Conservation (phyloP, 2,797 vertebrate genomes). For the Hemibagrus guttatus region DNA sequence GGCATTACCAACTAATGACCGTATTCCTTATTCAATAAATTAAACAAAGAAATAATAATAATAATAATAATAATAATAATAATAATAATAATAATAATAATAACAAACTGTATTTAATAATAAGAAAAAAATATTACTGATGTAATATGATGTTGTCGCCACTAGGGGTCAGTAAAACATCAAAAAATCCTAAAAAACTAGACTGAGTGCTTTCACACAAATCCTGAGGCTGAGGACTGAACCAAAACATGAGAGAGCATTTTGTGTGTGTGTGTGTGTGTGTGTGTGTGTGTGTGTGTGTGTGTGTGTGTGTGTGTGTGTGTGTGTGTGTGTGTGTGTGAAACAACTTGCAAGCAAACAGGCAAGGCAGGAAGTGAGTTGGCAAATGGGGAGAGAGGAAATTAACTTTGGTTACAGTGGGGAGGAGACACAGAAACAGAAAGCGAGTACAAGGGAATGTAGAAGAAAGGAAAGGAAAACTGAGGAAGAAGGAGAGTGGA, state of each 20-base stretch:
- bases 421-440: conserved; percentile 21
- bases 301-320: conserved; percentile 25
- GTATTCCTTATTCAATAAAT: not conserved
- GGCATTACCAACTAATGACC: not conserved
- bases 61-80: not conserved
- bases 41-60: not conserved
- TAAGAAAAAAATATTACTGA: not conserved
- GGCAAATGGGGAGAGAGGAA: conserved; percentile 53
- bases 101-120: not conserved
- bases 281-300: not conserved
- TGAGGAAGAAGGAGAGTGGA: not conserved
- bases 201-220: not conserved
- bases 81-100: not conserved
- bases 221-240: not conserved
- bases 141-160: conserved; percentile 49
- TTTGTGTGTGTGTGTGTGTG: too few relatives aligned
- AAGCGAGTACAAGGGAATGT: conserved; percentile 38
- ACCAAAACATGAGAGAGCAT: not conserved
- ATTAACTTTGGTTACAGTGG: conserved; percentile 49
- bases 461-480: conserved; percentile 9
- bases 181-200: conserved; percentile 13
- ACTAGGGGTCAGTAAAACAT: conserved; percentile 60
- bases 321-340: conserved; percentile 30
- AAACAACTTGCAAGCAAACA: conserved; percentile 36
- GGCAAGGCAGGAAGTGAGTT: conserved; percentile 61